Conservation (phyloP, 1,140 invertebrate genomes). For the Polyergus mexicanus region DNA sequence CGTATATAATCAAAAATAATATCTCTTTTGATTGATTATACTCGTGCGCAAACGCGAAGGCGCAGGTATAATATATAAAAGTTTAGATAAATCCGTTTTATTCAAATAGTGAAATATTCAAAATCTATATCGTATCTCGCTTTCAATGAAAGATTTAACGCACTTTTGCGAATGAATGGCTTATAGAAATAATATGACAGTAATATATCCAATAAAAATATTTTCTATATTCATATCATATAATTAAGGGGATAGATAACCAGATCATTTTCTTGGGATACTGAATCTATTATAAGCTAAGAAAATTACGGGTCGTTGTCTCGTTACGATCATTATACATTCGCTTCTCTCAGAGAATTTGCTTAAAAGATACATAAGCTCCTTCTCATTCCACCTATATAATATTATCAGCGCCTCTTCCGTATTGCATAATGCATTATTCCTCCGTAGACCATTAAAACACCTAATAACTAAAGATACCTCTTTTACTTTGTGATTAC, state of each 20-base stretch:
- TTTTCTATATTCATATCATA: neutral
- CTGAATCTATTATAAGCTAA: neutral
- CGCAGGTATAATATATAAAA: slow-evolving; percentile 1
- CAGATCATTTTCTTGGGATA: slow-evolving; percentile 16
- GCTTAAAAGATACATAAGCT: slow-evolving; percentile 33
- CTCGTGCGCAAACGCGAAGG: neutral
- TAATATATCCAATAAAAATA: neutral
- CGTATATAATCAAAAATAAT: slow-evolving; percentile 13
- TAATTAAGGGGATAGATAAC: neutral
- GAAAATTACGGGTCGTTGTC: neutral
- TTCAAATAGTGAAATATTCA: neutral
- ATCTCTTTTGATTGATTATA: slow-evolving; percentile 31
- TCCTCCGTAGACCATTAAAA: neutral
- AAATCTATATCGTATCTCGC: neutral
- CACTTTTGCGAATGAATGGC: neutral
- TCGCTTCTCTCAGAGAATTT: neutral
- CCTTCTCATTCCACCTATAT: neutral
- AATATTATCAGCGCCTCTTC: neutral
- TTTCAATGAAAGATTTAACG: slow-evolving; percentile 3
- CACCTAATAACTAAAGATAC: slow-evolving; percentile 10
- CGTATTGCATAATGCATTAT: slow-evolving; percentile 12
- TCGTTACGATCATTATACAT: slow-evolving; percentile 11
- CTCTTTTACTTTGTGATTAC: slow-evolving; percentile 84
- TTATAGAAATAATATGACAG: neutral
- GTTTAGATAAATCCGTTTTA: neutral